phyloP scores from a whole-genome alignment of 2,113 vertebrate genomes.

The Silurus asotus region DNA sequence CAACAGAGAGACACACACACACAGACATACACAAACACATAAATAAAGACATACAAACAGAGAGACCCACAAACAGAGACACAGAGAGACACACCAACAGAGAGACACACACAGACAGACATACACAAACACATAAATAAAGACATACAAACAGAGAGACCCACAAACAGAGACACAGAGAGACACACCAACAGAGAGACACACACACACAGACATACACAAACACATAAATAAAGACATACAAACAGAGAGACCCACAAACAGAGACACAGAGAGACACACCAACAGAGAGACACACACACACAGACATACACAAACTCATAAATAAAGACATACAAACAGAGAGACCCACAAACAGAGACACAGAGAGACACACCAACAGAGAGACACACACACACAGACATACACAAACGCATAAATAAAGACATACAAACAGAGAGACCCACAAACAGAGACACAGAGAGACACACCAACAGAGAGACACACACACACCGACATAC shows the following conservation, averaged over 20 bases:
- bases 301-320: background rate
- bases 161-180: background rate
- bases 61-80: background rate
- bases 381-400: background rate
- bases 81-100: too few relatives aligned
- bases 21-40: background rate
- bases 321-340: too few relatives aligned
- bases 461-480: background rate
- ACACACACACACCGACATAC: background rate
- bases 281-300: background rate
- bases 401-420: too few relatives aligned
- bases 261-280: conserved; percentile 3
- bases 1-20: conserved; percentile 7
- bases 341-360: background rate
- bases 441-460: conserved; percentile 4
- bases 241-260: background rate
- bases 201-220: background rate
- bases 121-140: too few relatives aligned
- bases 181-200: background rate
- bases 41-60: background rate
- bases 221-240: too few relatives aligned
- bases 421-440: too few relatives aligned
- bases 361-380: background rate
- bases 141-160: conserved; percentile 7
- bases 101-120: background rate